Percentiles rank a stretch among this genome's conserved stretches.
These are phyloP conservation scores for Typhlomys cinereus DNA, from an alignment of 2,113 vertebrate species.

Conservation along the genomic window DNA sequence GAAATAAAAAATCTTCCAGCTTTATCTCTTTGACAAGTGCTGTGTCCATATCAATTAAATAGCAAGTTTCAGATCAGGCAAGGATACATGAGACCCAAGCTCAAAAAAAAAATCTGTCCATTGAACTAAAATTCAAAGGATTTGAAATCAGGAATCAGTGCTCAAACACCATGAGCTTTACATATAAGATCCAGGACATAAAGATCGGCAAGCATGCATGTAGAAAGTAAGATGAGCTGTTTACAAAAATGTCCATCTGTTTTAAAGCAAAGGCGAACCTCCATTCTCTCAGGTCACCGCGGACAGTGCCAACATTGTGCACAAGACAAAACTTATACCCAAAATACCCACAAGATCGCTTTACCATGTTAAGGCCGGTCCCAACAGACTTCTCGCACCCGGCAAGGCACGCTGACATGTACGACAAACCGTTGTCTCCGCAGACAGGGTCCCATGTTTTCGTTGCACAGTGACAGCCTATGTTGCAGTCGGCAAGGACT, in stretches of 20 bases:
- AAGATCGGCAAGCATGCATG: not conserved
- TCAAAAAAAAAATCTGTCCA: too few relatives aligned
- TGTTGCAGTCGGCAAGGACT: constrained; percentile 88
- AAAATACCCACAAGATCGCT: not conserved
- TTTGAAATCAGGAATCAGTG: not conserved
- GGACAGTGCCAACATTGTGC: not conserved
- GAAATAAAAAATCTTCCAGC: not conserved
- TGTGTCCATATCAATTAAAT: not conserved
- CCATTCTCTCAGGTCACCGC: not conserved
- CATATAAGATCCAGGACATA: not conserved
- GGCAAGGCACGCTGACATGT: constrained; percentile 93
- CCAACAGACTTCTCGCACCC: constrained; percentile 89
- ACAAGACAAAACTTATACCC: not conserved
- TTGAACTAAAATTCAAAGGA: not conserved
- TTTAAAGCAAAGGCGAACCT: not conserved
- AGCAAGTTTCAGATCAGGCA: not conserved
- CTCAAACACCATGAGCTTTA: not conserved
- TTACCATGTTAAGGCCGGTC: constrained; percentile 89
- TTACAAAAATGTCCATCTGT: not conserved
- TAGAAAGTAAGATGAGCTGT: not conserved
- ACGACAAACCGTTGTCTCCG: constrained; percentile 89
- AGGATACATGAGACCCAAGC: not conserved
- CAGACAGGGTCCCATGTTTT: constrained; percentile 95
- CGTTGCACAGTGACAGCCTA: constrained; percentile 84
- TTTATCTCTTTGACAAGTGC: not conserved